Percentiles rank a stretch among this genome's conserved stretches.
Conservation (phyloP, 2,888 invertebrate genomes). For the Carterocephalus palaemon region DNA sequence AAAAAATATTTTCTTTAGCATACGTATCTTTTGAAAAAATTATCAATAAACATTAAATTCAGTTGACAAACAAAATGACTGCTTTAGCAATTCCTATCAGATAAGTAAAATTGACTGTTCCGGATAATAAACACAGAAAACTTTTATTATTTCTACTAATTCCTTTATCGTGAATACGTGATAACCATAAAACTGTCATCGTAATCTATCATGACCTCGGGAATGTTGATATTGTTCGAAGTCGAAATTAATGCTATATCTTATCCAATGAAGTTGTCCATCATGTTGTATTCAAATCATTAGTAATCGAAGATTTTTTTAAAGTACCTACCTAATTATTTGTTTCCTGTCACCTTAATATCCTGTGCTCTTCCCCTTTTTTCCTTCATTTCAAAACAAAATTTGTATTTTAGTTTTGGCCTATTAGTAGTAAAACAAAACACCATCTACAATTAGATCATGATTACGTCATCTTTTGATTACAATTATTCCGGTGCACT, state of each 20-base stretch:
- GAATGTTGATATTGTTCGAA: constrained; percentile 4
- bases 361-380: too few species aligned
- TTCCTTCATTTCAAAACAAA: too few species aligned
- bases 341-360: constrained; percentile 3
- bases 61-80: too few species aligned
- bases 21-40: too few species aligned
- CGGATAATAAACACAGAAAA: constrained; percentile 11
- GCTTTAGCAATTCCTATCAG: too few species aligned
- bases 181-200: constrained; percentile 7
- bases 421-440: too few species aligned
- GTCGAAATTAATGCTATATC: constrained; percentile 2
- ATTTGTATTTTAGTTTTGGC: too few species aligned
- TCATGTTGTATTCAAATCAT: constrained; percentile 20
- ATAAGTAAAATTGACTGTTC: constrained; percentile 8
- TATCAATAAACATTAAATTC: too few species aligned
- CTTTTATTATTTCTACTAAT: constrained; percentile 15
- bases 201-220: constrained; percentile 9
- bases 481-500: neutral
- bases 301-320: constrained; percentile 6
- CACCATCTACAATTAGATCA: constrained; percentile 1
- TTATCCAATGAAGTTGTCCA: constrained; percentile 13
- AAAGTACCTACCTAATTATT: constrained; percentile 11
- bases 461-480: too few species aligned
- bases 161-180: too few species aligned
- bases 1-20: too few species aligned